These are phyloP conservation scores for Dendrocincla tyrannina DNA, from an alignment of 2,797 vertebrate species.

Conservation along the genomic window DNA sequence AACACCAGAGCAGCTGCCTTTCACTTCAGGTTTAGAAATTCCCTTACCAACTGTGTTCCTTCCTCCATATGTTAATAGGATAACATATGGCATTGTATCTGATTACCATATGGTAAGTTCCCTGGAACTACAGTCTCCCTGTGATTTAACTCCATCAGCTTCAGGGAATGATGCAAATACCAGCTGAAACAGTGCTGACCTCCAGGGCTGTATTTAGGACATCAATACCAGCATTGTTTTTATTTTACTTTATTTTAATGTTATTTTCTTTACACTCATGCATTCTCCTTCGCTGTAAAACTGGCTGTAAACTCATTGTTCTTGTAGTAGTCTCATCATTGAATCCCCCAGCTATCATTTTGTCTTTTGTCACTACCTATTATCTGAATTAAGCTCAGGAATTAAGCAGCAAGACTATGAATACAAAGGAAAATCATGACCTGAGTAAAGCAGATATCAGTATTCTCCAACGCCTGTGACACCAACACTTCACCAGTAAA, in stretches of 20 bases:
- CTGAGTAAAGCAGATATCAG: neutral
- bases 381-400: neutral
- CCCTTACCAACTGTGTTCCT: conserved; percentile 5
- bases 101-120: conserved; percentile 38
- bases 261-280: neutral
- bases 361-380: neutral
- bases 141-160: conserved; percentile 19
- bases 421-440: neutral
- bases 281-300: neutral
- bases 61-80: conserved; percentile 26
- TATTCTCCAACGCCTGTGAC: neutral
- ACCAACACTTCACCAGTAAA: neutral
- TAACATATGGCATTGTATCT: conserved; percentile 39
- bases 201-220: neutral
- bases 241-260: neutral
- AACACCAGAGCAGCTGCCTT: conserved; percentile 27
- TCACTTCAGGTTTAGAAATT: conserved; percentile 42
- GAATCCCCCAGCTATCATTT: neutral
- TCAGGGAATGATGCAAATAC: conserved; percentile 8
- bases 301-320: neutral
- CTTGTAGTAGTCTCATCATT: neutral
- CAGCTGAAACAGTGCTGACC: neutral
- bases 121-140: neutral
- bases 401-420: neutral
- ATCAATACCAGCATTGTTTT: neutral